Conservation (phyloP, 37 sponge, comb jelly and placozoan genomes). For the Cliona cf. orientalis region DNA sequence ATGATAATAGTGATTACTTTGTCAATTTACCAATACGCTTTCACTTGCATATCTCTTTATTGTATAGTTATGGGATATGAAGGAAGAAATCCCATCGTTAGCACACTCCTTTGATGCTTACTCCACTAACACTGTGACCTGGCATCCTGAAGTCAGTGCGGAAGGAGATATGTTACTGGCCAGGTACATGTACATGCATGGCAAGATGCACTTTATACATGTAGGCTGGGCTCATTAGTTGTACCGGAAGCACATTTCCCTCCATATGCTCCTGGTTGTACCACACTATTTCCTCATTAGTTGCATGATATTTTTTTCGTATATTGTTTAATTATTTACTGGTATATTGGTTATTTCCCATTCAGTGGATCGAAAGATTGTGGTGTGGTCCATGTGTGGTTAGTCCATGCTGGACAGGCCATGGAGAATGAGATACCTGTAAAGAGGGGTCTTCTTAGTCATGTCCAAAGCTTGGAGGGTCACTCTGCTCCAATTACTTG, state of each 20-base stretch:
- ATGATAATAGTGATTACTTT: no score
- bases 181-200: no score
- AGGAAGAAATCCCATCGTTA: neutral
- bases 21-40: no score
- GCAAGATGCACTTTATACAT: no score
- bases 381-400: constrained; percentile 47
- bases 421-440: neutral
- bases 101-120: constrained; percentile 13
- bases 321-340: neutral
- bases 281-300: no score
- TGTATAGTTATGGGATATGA: constrained; percentile 29
- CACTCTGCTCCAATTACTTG: constrained; percentile 50
- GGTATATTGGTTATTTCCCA: neutral
- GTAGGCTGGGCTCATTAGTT: no score
- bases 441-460: neutral
- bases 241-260: no score
- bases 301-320: neutral
- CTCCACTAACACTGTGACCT: constrained; percentile 24
- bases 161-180: constrained; percentile 56
- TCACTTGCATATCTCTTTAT: neutral
- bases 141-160: constrained; percentile 30
- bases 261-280: no score
- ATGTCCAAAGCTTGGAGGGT: constrained; percentile 18
- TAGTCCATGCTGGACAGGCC: neutral
- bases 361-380: constrained; percentile 36